phyloP scores from a whole-genome alignment of 2,888 invertebrate genomes.

The Ferrisia virgata region DNA sequence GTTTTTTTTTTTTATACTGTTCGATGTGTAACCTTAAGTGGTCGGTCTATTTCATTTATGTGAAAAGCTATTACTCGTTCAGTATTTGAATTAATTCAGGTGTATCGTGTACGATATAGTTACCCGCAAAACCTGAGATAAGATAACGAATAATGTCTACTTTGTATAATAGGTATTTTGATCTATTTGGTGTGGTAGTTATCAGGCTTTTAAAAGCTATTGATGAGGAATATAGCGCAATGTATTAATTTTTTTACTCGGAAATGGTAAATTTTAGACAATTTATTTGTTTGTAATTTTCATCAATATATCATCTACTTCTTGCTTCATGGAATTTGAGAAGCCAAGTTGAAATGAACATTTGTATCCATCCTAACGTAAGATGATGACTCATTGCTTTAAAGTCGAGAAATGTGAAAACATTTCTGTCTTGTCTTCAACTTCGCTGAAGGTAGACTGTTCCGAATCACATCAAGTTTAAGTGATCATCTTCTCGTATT shows the following conservation, averaged over 20 bases:
- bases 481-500: neutral
- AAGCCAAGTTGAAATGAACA: too few species aligned
- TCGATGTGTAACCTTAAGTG: neutral
- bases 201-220: neutral
- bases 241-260: neutral
- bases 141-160: neutral
- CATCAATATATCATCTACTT: too few species aligned
- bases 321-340: too few species aligned
- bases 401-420: too few species aligned
- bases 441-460: too few species aligned
- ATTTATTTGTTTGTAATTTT: too few species aligned
- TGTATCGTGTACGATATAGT: neutral
- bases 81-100: conserved; percentile 15
- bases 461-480: too few species aligned
- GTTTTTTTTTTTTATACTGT: neutral
- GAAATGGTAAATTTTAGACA: neutral
- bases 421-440: too few species aligned
- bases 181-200: neutral
- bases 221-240: neutral
- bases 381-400: too few species aligned
- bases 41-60: conserved; percentile 8
- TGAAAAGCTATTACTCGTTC: conserved; percentile 10
- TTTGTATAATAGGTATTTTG: neutral
- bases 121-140: conserved; percentile 8
- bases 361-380: too few species aligned